phyloP scores from a whole-genome alignment of 2,113 vertebrate species.

The Lipotes vexillifer region DNA sequence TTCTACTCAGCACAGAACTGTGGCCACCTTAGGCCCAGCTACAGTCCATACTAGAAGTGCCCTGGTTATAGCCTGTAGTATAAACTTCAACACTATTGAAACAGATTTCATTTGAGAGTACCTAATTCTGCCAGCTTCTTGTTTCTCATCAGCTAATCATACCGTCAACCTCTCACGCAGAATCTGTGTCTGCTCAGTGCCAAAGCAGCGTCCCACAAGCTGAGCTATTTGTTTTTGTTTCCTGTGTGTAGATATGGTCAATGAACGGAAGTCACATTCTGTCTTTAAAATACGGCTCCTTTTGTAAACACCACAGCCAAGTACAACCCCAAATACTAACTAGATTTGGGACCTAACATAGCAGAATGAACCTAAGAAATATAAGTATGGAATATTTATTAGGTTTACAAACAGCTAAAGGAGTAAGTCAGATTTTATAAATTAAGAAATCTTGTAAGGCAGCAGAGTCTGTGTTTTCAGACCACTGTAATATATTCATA shows the following conservation, averaged over 20 bases:
- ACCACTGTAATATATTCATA: background rate
- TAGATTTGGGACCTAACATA: background rate
- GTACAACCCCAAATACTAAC: background rate
- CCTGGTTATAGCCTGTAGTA: background rate
- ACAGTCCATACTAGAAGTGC: fast-evolving
- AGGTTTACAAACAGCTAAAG: background rate
- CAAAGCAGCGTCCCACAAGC: fast-evolving
- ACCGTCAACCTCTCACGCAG: background rate
- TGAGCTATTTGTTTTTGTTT: background rate
- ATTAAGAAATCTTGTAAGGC: background rate
- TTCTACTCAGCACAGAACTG: background rate
- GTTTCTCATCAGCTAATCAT: background rate
- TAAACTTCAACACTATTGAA: background rate
- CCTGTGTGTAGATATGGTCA: background rate
- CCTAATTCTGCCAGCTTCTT: background rate
- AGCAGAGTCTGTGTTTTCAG: background rate
- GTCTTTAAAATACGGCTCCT: background rate
- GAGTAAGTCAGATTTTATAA: background rate
- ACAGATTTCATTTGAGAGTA: background rate
- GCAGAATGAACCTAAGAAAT: background rate
- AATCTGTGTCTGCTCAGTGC: background rate
- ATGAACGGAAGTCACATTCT: background rate
- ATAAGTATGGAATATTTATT: background rate
- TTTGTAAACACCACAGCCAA: background rate
- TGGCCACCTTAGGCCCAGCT: no score